phyloP scores from a whole-genome alignment of 2,888 invertebrate species.

The Aphelenchoides bicaudatus region DNA sequence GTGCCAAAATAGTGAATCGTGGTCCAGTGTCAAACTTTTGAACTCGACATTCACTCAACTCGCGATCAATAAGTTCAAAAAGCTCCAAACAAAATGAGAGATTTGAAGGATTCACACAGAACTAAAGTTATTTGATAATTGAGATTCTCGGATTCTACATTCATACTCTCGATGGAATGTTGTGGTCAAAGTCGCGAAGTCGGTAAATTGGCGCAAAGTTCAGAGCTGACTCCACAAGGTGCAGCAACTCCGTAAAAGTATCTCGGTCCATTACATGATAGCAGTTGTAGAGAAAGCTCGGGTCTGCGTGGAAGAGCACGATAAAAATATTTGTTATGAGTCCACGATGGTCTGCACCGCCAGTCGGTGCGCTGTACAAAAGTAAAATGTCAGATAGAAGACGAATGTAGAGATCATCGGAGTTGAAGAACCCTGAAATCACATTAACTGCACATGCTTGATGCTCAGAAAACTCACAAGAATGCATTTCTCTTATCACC shows the following conservation, averaged over 20 bases:
- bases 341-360: constrained; percentile 18
- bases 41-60: constrained; percentile 17
- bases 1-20: constrained; percentile 18
- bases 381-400: constrained; percentile 16
- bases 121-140: constrained; percentile 12
- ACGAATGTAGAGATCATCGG: constrained; percentile 22
- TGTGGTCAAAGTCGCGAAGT: neutral
- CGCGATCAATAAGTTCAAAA: constrained; percentile 24
- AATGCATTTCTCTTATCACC: constrained; percentile 21
- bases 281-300: constrained; percentile 16
- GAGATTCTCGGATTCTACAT: neutral
- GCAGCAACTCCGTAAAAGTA: constrained; percentile 17
- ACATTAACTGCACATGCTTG: neutral
- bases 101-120: constrained; percentile 26
- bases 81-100: constrained; percentile 31
- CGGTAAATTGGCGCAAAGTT: constrained; percentile 9
- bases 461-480: constrained; percentile 11
- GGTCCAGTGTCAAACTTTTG: constrained; percentile 15
- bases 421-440: constrained; percentile 20
- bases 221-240: constrained; percentile 8
- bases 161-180: constrained; percentile 1
- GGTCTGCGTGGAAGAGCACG: constrained; percentile 21
- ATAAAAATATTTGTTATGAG: constrained; percentile 16
- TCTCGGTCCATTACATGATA: constrained; percentile 19
- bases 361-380: constrained; percentile 18